phyloP scores from a whole-genome alignment of 1,140 invertebrate species.

The Drosophila pandora region DNA sequence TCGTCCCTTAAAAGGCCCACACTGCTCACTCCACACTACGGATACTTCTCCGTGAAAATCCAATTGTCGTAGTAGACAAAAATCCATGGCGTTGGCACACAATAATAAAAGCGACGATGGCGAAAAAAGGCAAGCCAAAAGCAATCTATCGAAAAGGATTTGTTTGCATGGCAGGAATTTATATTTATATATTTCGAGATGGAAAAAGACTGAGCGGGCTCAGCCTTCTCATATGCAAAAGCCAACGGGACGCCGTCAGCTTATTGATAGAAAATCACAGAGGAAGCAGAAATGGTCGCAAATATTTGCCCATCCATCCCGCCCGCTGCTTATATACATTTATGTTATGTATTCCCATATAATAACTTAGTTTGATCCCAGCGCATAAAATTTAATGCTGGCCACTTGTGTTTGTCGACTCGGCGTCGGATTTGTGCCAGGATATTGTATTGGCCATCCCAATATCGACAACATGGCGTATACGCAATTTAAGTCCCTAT shows the following conservation, averaged over 20 bases:
- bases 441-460: constrained; percentile 39
- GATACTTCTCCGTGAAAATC: constrained; percentile 33
- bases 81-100: constrained; percentile 47
- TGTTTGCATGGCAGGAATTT: constrained; percentile 70
- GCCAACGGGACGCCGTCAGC: constrained; percentile 44
- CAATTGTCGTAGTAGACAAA: constrained; percentile 74
- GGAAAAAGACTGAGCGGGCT: constrained; percentile 3
- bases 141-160: constrained; percentile 74
- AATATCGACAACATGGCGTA: constrained; percentile 41
- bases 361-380: constrained; percentile 73
- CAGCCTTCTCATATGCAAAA: constrained; percentile 69
- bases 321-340: constrained; percentile 17
- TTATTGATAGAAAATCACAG: constrained; percentile 66
- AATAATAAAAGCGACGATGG: constrained; percentile 29
- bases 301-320: constrained; percentile 46
- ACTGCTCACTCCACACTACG: neutral
- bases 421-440: constrained; percentile 35
- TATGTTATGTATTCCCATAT: constrained; percentile 34
- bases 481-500: constrained; percentile 28
- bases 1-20: constrained; percentile 4
- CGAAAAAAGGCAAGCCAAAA: constrained; percentile 36
- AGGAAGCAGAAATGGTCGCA: constrained; percentile 34
- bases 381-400: constrained; percentile 64
- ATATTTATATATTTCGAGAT: constrained; percentile 64
- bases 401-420: constrained; percentile 62